Evolutionary conservation across 2,888 invertebrate species (phyloP), one percentile per base, ranked within the genome.

Genomic region (Augochlorella aurata): DNA sequence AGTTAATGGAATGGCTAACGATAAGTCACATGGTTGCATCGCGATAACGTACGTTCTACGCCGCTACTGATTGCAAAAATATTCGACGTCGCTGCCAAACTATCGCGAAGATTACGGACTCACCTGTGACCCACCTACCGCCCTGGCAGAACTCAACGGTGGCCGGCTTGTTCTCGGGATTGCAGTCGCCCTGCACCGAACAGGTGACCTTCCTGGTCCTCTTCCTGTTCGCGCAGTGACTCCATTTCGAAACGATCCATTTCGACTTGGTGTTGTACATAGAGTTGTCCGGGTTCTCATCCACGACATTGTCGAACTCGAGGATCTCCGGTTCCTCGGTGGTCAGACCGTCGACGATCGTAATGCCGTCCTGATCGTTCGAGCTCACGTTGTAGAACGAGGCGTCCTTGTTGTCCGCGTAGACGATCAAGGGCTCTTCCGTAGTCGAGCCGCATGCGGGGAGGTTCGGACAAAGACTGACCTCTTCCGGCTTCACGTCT

Each of bases 401-500:
- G 2, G 89, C 88, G 67, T 90, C 89, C 61, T 91, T 92, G 77
- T 91, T 91, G 63, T 91, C 88, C 50, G 90, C 81, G 77, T 90
- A 91, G 38, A 92, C 89, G 78, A 93, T 90, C 70, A 92, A 72
- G 2, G 92, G 92, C n/a, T 86, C 65, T 52, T 91, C 92, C 50
- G 92, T 88, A n/a, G 89, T 77, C 1, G 88, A 83, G n/a, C 89
- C 90, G 87, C 95, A 95, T 1, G 93, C 90, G 2, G 94, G 94
- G 68, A 95, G 89, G 73, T 93, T 92, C 21, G 94, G 94, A 92
- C 97, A 97, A 52, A 95, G 95, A 87, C 96, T 96, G 18, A 95
- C 94, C 90, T 96, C 96, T 21, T 94, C 94, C 0, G 98, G 98
- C 90, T 96, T 96, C 5, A 94, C 94, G 69, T 95, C 93, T 18